Conservation (phyloP, 2,888 invertebrate genomes). For the Amphipoea oculea region DNA sequence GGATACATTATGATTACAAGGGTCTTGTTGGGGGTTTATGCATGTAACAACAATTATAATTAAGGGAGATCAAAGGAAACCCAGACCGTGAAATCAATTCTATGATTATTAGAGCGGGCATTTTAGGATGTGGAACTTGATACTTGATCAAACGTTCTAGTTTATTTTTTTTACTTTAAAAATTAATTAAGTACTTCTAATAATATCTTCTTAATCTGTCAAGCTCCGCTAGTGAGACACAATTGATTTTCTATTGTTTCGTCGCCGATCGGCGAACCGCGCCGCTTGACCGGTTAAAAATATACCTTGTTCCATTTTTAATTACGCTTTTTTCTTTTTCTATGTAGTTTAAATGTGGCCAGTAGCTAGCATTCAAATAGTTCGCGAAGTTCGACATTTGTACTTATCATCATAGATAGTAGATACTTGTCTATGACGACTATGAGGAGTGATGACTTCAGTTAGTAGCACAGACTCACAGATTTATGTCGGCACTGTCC, state of each 20-base stretch:
- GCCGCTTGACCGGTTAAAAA: too few species aligned
- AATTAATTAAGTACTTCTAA: not conserved
- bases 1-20: conserved; percentile 45
- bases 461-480: not conserved
- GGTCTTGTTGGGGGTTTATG: conserved; percentile 19
- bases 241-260: too few species aligned
- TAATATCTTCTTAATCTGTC: not conserved
- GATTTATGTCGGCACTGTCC: not conserved
- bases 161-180: not conserved
- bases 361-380: not conserved
- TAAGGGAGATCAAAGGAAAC: conserved; percentile 34
- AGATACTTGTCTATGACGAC: not conserved
- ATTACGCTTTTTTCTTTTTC: too few species aligned
- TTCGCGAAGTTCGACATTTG: not conserved
- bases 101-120: not conserved
- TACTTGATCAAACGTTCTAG: not conserved
- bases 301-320: not conserved
- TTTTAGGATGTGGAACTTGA: not conserved
- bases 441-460: conserved; percentile 1
- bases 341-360: not conserved
- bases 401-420: not conserved
- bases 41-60: conserved; percentile 48
- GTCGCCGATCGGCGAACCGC: too few species aligned
- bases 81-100: conserved; percentile 36
- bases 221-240: too few species aligned